These are phyloP conservation scores for Drosophila kohkoa DNA, from an alignment of 1,140 invertebrate species.

Conservation along the genomic window DNA sequence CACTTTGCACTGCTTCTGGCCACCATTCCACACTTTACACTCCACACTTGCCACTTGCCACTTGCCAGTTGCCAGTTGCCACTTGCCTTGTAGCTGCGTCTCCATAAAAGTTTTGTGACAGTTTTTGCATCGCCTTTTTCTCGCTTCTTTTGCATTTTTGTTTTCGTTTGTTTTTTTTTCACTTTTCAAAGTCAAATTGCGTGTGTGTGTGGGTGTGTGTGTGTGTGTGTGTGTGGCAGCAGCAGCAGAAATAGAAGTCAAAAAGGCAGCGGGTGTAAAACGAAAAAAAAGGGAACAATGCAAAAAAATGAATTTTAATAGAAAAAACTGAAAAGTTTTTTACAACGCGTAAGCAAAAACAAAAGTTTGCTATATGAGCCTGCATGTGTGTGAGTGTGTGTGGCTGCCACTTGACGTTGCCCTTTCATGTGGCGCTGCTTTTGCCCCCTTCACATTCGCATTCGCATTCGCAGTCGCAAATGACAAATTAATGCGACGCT, in stretches of 20 bases:
- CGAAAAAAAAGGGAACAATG: slow-evolving; percentile 30
- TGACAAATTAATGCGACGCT: slow-evolving; percentile 78
- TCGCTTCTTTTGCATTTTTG: slow-evolving; percentile 35
- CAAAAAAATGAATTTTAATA: slow-evolving; percentile 53
- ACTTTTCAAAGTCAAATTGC: slow-evolving; percentile 67
- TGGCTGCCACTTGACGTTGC: slow-evolving; percentile 68
- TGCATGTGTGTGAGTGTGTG: slow-evolving; percentile 26
- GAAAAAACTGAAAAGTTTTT: slow-evolving; percentile 58
- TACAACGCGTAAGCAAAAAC: slow-evolving; percentile 61
- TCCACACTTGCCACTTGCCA: slow-evolving; percentile 6
- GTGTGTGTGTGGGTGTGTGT: slow-evolving; percentile 36
- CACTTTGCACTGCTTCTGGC: no score
- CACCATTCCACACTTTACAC: background rate
- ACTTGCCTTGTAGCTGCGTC: slow-evolving; percentile 55
- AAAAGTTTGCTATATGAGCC: slow-evolving; percentile 52
- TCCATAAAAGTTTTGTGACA: slow-evolving; percentile 79
- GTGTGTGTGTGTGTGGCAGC: slow-evolving; percentile 24
- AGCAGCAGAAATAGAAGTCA: slow-evolving; percentile 33
- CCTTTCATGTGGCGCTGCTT: slow-evolving; percentile 27
- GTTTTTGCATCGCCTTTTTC: slow-evolving; percentile 47
- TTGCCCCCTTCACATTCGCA: background rate
- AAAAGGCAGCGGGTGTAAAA: slow-evolving; percentile 38
- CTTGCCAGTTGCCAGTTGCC: slow-evolving; percentile 9
- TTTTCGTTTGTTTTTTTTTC: background rate
- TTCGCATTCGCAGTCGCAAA: slow-evolving; percentile 47